Evolutionary conservation across 2,888 invertebrate species (phyloP).

Genomic region (Lamproptera curius): DNA sequence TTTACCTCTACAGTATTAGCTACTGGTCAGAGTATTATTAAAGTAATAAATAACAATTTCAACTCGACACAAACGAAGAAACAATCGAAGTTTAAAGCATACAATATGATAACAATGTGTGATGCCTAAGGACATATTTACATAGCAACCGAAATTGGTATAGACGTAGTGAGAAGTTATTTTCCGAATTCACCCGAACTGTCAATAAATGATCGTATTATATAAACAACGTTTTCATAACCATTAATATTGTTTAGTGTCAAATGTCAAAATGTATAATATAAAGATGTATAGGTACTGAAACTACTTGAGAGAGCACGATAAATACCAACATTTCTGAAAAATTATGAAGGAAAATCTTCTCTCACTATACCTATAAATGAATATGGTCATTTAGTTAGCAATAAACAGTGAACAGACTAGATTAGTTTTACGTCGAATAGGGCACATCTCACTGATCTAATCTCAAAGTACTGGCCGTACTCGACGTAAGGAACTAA

Average conservation of each 20-base stretch:
- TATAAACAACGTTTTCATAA: too few species aligned
- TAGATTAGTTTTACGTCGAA: conserved; percentile 72
- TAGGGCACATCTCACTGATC: conserved; percentile 34
- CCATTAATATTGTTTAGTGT: too few species aligned
- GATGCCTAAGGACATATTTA: conserved; percentile 17
- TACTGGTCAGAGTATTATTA: conserved; percentile 20
- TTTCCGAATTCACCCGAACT: too few species aligned
- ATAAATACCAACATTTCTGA: too few species aligned
- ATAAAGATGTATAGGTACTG: too few species aligned
- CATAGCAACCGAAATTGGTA: conserved; percentile 6
- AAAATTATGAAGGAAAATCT: too few species aligned
- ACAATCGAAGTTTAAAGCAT: conserved; percentile 2
- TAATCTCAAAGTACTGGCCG: conserved; percentile 30
- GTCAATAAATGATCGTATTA: too few species aligned
- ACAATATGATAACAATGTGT: too few species aligned
- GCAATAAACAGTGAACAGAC: conserved; percentile 50
- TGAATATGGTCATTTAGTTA: background rate
- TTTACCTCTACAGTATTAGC: conserved; percentile 18
- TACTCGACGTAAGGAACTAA: conserved; percentile 66
- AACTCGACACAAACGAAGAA: background rate
- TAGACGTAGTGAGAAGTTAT: background rate
- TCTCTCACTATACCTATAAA: too few species aligned
- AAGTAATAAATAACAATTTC: conserved; percentile 8
- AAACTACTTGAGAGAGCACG: too few species aligned
- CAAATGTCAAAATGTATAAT: too few species aligned